phyloP scores from a whole-genome alignment of 2,113 vertebrate genomes.

The Thunnus maccoyii region DNA sequence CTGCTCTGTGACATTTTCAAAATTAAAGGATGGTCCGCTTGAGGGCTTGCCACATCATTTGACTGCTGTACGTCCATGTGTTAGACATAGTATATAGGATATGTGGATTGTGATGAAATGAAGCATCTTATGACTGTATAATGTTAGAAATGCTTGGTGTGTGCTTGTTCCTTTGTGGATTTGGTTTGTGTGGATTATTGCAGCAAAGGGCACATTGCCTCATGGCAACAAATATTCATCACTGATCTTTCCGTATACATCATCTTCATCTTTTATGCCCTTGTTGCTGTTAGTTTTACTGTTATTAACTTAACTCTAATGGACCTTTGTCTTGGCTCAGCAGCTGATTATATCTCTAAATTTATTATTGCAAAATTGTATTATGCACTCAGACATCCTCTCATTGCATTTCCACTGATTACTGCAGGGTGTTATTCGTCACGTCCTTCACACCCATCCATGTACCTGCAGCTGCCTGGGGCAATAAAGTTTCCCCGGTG shows the following conservation, averaged over 20 bases:
- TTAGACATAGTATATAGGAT: background rate
- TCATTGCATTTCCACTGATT: conserved; percentile 45
- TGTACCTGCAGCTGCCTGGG: conserved; percentile 59
- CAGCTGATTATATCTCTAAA: conserved; percentile 55
- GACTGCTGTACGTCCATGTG: background rate
- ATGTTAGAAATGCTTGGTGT: background rate
- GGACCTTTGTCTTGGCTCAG: conserved; percentile 45
- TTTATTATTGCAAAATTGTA: conserved; percentile 50
- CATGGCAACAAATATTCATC: background rate
- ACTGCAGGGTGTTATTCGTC: conserved; percentile 50
- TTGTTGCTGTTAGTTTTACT: conserved; percentile 39
- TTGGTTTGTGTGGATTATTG: conserved; percentile 1
- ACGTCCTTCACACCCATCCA: conserved; percentile 67
- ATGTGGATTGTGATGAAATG: background rate
- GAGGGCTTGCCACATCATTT: background rate
- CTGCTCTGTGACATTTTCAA: background rate
- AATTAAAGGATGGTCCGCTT: background rate
- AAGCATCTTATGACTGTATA: background rate
- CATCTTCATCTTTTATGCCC: conserved; percentile 10
- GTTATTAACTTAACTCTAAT: conserved; percentile 33
- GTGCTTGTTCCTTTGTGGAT: background rate
- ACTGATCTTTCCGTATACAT: conserved; percentile 18
- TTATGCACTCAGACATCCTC: conserved; percentile 38
- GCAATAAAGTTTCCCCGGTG: conserved; percentile 64
- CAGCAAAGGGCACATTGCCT: background rate